Base-by-base conservation (phyloP, 2,888 invertebrate species). In the Aromia moschata region DNA sequence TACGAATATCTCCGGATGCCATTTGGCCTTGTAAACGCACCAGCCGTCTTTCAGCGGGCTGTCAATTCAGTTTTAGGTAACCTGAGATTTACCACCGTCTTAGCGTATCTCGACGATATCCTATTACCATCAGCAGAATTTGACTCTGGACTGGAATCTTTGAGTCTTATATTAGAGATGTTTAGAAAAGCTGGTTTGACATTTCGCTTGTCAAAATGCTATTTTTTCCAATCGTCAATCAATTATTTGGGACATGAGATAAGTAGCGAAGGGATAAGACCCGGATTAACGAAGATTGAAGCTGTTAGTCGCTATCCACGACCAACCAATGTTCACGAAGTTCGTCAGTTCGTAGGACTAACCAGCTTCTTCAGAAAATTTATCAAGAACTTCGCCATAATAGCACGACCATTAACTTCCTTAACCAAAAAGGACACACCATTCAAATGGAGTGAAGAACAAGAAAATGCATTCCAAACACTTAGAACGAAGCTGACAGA, bases 291-390 rank as follows among this genome's bases (percentile, higher is more conserved):
- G 7, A 65, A 74, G 56, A 69, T 70, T 1, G 14, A 52, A n/a
- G 70, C 74, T 2, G 70, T 79, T 0, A 14, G 44, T 25, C 25
- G 74, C 20, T 75, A 71, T 53, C 69, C 71, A 11, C 46, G 36
- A 7, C 76, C 78, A 2, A 53, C 12, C 20, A 59, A 60, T 51
- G 58, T 67, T 4, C 70, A 66, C 41, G 46, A 62, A 5, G 53
- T 71, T 4, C 57, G 67, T 36, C 64, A 64, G 41, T 71, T 71
- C 59, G 16, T 25, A 25, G 25, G 25, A 25, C 25, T 25, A 25
- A 25, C 25, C 25, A 25, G 25, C 25, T 67, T 65, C 36, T 73
- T 71, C 36, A 59, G 69, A 10, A 56, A 64, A 38, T 71, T 64
- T 15, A 57, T 69, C 7, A 60, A 63, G 20, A 37, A 56, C 16